A percentile compares a stretch with the other conserved stretches of the same genome.
Conservation (phyloP, 2,888 invertebrate genomes). For the Phyllotreta striolata region DNA sequence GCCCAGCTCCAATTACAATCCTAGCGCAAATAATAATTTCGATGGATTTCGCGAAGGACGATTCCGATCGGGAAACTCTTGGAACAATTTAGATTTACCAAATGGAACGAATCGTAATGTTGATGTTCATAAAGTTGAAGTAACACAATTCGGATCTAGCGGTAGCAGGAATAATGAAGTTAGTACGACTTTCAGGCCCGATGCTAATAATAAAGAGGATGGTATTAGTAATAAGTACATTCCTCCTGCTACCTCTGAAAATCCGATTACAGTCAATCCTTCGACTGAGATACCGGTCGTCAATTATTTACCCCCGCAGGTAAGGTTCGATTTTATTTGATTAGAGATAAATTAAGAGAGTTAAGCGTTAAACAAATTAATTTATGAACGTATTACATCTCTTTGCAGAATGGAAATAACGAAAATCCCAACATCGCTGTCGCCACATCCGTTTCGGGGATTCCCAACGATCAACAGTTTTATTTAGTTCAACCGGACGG, state of each 20-base stretch:
- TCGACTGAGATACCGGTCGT: not conserved
- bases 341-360: too few species aligned
- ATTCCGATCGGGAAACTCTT: constrained; percentile 1
- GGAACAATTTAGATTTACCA: constrained; percentile 28
- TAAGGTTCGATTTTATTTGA: not conserved
- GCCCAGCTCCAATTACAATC: constrained; percentile 9
- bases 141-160: constrained; percentile 27
- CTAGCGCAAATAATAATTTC: constrained; percentile 1
- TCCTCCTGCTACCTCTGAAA: constrained; percentile 31
- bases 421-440: constrained; percentile 43
- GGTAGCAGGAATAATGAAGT: constrained; percentile 18
- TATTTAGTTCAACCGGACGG: constrained; percentile 48
- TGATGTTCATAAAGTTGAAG: constrained; percentile 38
- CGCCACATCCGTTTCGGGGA: constrained; percentile 44
- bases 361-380: too few species aligned
- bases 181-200: not conserved
- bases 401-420: constrained; percentile 20
- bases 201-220: constrained; percentile 7
- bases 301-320: not conserved
- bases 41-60: not conserved
- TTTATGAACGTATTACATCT: not conserved
- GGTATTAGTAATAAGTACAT: constrained; percentile 33
- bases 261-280: constrained; percentile 1
- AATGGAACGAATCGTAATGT: constrained; percentile 27
- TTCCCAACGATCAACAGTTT: constrained; percentile 38